phyloP scores from a whole-genome alignment of 2,797 vertebrate genomes.

The Eupleurogrammus muticus region DNA sequence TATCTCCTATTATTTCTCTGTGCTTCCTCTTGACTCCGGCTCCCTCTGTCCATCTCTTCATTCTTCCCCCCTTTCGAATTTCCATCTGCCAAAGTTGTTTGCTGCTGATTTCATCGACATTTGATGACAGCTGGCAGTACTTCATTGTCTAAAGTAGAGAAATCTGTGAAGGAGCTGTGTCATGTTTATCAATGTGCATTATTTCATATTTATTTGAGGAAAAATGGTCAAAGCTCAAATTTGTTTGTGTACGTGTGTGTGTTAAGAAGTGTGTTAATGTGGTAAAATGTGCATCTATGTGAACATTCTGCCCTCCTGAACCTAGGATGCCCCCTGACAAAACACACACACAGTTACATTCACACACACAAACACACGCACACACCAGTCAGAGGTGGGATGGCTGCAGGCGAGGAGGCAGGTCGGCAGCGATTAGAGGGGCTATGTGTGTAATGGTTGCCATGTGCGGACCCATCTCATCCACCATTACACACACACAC shows the following conservation, averaged over 20 bases:
- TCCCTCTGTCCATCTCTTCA: constrained; percentile 16
- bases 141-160: constrained; percentile 20
- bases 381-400: constrained; percentile 81
- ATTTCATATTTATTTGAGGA: constrained; percentile 45
- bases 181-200: constrained; percentile 37
- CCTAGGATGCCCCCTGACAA: constrained; percentile 83
- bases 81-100: constrained; percentile 19
- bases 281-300: constrained; percentile 80
- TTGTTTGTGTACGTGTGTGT: constrained; percentile 10
- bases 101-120: constrained; percentile 29
- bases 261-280: constrained; percentile 72
- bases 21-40: not conserved
- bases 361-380: constrained; percentile 48
- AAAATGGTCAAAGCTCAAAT: constrained; percentile 37
- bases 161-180: constrained; percentile 21
- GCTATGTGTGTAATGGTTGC: constrained; percentile 87
- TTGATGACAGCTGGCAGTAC: constrained; percentile 17
- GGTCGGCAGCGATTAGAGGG: constrained; percentile 86
- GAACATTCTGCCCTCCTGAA: constrained; percentile 85
- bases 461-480: constrained; percentile 85
- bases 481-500: constrained; percentile 82
- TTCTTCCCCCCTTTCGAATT: constrained; percentile 7
- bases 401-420: constrained; percentile 84
- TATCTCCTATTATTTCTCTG: constrained; percentile 4
- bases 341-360: constrained; percentile 39